Evolutionary conservation across 2,113 vertebrate species (phyloP).

Genomic region (Paracanthobrama guichenoti): DNA sequence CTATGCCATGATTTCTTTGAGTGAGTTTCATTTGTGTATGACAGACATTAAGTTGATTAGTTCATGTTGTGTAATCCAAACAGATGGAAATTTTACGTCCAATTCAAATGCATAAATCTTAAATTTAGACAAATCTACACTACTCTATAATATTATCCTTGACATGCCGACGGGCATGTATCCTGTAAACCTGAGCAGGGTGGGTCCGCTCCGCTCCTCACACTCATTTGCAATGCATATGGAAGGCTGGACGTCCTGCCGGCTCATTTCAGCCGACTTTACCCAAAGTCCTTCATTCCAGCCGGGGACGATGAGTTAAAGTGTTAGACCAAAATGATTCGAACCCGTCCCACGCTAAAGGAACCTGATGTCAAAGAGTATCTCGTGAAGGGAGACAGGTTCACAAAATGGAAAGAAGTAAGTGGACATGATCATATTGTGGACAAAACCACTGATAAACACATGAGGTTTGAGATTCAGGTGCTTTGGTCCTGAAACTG

Average conservation of each 20-base stretch:
- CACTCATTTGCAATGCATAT: slow-evolving; percentile 82
- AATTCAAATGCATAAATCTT: neutral
- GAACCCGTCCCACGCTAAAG: slow-evolving; percentile 79
- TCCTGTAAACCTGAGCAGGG: neutral
- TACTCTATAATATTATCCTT: too few species aligned
- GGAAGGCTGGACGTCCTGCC: slow-evolving; percentile 51
- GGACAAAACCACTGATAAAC: neutral
- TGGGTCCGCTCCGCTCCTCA: slow-evolving; percentile 16
- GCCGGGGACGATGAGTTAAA: slow-evolving; percentile 7
- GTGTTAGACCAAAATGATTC: slow-evolving; percentile 75
- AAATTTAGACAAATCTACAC: neutral
- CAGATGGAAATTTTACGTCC: neutral
- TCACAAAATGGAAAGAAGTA: slow-evolving; percentile 96
- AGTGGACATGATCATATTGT: slow-evolving; percentile 64
- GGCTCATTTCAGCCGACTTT: slow-evolving; percentile 17
- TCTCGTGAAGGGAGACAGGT: slow-evolving; percentile 88
- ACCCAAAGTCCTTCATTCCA: neutral
- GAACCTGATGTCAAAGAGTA: slow-evolving; percentile 85
- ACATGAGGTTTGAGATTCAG: neutral
- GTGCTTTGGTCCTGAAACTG: neutral
- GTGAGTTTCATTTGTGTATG: neutral
- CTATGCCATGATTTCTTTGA: too few species aligned
- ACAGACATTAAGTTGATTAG: neutral
- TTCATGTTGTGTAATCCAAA: neutral
- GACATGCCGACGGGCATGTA: neutral